These are phyloP conservation scores for Dilophus febrilis DNA, from an alignment of 2,888 invertebrate species.

Conservation along the genomic window DNA sequence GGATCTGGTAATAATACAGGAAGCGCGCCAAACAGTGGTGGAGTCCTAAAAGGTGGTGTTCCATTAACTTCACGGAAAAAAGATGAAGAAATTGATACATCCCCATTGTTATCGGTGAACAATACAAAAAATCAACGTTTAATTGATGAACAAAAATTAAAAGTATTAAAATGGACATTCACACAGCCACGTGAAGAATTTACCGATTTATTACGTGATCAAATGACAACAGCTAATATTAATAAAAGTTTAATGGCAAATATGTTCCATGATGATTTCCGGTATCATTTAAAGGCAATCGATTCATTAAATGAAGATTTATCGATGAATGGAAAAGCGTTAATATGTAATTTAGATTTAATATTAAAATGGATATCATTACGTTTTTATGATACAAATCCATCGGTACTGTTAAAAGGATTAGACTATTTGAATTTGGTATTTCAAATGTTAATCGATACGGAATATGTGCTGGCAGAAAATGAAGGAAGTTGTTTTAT, in stretches of 20 bases:
- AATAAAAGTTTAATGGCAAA: slow-evolving; percentile 74
- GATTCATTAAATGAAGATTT: slow-evolving; percentile 76
- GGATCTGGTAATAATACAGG: background rate
- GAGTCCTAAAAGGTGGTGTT: no score
- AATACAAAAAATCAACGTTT: slow-evolving; percentile 83
- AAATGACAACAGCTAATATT: slow-evolving; percentile 76
- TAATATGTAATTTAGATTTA: slow-evolving; percentile 82
- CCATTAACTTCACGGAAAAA: slow-evolving; percentile 55
- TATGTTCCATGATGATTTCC: slow-evolving; percentile 90
- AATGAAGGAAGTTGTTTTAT: slow-evolving; percentile 85
- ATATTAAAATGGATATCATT: slow-evolving; percentile 93
- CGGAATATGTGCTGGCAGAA: slow-evolving; percentile 73
- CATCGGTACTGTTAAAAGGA: slow-evolving; percentile 89
- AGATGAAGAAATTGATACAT: slow-evolving; percentile 67
- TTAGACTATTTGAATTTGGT: slow-evolving; percentile 76
- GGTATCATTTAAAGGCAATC: slow-evolving; percentile 88
- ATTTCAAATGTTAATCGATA: slow-evolving; percentile 62
- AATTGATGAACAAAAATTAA: slow-evolving; percentile 85
- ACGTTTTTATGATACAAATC: slow-evolving; percentile 96
- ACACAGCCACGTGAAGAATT: slow-evolving; percentile 86
- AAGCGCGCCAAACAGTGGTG: slow-evolving; percentile 11
- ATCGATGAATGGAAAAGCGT: slow-evolving; percentile 55
- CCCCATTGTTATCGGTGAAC: slow-evolving; percentile 62
- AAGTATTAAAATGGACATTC: slow-evolving; percentile 91
- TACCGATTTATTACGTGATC: slow-evolving; percentile 75